Base-by-base conservation (phyloP, 1,140 invertebrate species). In the Drosophila ironensis region DNA sequence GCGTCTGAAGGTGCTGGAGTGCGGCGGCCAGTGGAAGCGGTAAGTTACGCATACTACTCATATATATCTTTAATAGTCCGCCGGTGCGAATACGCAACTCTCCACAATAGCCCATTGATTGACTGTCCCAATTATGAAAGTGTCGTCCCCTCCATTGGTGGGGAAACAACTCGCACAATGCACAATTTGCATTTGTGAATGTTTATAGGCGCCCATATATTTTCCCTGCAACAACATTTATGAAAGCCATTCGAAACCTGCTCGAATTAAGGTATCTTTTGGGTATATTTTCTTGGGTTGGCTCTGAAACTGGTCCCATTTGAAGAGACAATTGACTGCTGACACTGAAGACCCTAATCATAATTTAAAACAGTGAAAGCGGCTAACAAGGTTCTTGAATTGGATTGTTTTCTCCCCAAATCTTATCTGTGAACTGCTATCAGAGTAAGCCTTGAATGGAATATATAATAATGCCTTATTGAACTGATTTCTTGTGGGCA, bases 1-100 rank as follows among this genome's bases (percentile, higher is more conserved):
- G 91, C 95, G 96, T 91, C 96, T 96, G 90, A 98, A 98, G 92
- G 95, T 98, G 50, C 92, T 98, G 33, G 95, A 96, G 90, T 96
- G 94, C 88, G 94, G 93, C 30, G 94, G 93, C 42, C 91, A 92
- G 63, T 91, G 86, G 47, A 90, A 92, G 78, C 91, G 92, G 92
- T 93, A 71, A 92, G 91, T 78, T 22, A 30, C 19, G 8, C 24
- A 41, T 41, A 35, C 12, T 35, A 22, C 20, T 2, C 20, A 22
- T 22, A 3, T 3, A 3, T 22, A 22, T 35, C 12, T 35, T 54
- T 54, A 20, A 19, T 8, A n/a, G 16, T 25, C 8, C 14, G 4
- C 27, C 8, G 33, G 14, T 17, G 33, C 33, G 0, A 38, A 20
- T 33, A 44, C 17, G 30, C 40, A 38, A 27, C 11, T 51, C 52